These are phyloP conservation scores for Brachystomella parvula DNA, from an alignment of 1,140 invertebrate genomes.

Conservation along the genomic window DNA sequence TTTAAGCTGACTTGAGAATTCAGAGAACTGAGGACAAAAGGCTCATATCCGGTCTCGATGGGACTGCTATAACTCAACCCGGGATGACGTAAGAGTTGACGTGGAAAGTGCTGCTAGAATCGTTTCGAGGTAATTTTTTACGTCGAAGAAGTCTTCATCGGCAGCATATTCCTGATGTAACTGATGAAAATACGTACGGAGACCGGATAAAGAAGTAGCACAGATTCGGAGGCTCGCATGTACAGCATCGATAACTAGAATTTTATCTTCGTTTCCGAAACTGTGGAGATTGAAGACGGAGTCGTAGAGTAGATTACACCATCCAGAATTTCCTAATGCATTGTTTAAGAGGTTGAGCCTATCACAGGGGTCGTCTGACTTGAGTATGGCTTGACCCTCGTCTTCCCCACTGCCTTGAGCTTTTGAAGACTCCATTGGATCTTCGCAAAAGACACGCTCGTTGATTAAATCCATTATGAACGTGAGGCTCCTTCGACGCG, in stretches of 20 bases:
- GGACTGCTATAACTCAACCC: too few species aligned
- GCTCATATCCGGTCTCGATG: too few species aligned
- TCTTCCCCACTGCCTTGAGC: neutral
- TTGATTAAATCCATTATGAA: constrained; percentile 28
- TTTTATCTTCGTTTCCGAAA: constrained; percentile 31
- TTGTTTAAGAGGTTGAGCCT: constrained; percentile 11
- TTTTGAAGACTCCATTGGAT: neutral
- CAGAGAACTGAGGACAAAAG: too few species aligned
- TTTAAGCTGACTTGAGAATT: too few species aligned
- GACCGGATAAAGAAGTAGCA: neutral
- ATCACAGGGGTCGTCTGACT: constrained; percentile 25
- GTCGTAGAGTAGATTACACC: constrained; percentile 31
- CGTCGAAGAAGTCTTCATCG: constrained; percentile 24
- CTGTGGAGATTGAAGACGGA: constrained; percentile 21
- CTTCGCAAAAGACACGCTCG: constrained; percentile 24
- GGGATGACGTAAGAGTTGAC: too few species aligned
- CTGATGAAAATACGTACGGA: constrained; percentile 1
- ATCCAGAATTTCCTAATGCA: constrained; percentile 19
- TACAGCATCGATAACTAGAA: constrained; percentile 23
- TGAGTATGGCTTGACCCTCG: neutral
- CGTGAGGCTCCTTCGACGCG: constrained; percentile 23
- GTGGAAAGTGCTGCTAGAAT: too few species aligned
- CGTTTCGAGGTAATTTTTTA: too few species aligned
- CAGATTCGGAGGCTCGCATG: constrained; percentile 19
- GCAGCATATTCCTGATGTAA: constrained; percentile 14